Evolutionary conservation across 2,113 vertebrate genomes (phyloP), one percentile per base, ranked within the genome.

Genomic region (Lepisosteus osseus): DNA sequence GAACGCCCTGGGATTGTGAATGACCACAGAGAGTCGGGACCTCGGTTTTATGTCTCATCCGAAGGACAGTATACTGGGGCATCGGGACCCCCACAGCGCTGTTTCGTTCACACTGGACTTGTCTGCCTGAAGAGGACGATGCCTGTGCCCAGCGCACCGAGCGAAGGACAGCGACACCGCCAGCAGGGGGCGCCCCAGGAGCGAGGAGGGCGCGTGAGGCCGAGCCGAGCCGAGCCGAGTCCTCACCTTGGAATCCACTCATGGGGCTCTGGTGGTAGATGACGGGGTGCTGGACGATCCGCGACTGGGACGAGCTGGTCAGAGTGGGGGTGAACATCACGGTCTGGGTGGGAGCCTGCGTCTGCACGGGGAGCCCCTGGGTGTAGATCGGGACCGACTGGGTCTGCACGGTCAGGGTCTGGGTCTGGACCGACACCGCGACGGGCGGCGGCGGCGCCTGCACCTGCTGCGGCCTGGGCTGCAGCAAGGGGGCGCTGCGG

Each of bases 201-300:
- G 29, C 29, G 1, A 29, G 29, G 29, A 29, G 29, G 29, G 2
- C 29, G 1, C 29, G 1, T 1, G 29, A 29, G 29, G 29, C 29
- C 29, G 29, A 29, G 29, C 29, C 29, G 29, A 29, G 29, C 29
- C 29, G 29, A 29, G 29, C 15, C 15, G 15, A 17, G 15, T 2
- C 29, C 0, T 83, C 80, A 98, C 97, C 97, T 92, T 98, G 97
- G 74, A 98, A 98, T 78, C 95, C 83, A 0, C 92, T 83, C 5
- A 89, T 86, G 0, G 93, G 89, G 0, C 80, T 90, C 75, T 97
- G 97, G 84, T 99, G 97, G 84, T 96, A 99, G 82, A 98, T 94
- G 76, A 99, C 83, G 0, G 94, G 95, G 88, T 94, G 97, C 85
- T 97, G 97, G 82, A 99, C 96, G 76, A 99, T 94, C 64, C 95